These are phyloP conservation scores for Scytalopus superciliaris DNA, from an alignment of 2,113 vertebrate genomes.

Conservation along the genomic window DNA sequence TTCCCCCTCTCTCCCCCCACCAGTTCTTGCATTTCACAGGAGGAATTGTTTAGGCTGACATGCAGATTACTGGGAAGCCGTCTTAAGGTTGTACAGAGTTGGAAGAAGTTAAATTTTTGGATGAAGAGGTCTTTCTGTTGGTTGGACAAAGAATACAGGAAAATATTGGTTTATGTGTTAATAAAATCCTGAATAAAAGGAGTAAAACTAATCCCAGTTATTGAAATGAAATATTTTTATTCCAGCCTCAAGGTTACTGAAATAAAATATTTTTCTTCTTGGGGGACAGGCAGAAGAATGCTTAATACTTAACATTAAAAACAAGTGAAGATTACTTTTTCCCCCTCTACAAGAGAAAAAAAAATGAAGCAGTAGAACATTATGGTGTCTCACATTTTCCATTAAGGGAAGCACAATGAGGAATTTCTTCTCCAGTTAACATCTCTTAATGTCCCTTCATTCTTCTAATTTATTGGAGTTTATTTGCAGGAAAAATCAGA, in stretches of 20 bases:
- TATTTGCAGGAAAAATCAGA: background rate
- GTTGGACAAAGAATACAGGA: background rate
- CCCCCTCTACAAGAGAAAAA: background rate
- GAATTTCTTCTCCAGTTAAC: background rate
- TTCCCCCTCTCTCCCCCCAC: accelerated
- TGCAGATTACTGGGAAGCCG: background rate
- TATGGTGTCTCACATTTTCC: background rate
- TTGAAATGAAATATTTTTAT: background rate
- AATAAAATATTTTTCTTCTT: background rate
- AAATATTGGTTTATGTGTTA: background rate
- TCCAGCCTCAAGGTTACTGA: background rate
- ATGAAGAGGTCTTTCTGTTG: background rate
- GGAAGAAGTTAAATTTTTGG: background rate
- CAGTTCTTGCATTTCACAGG: background rate
- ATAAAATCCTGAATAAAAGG: background rate
- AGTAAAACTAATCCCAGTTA: background rate
- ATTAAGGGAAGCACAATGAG: background rate
- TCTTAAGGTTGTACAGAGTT: background rate
- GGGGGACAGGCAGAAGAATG: background rate
- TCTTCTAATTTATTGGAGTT: background rate
- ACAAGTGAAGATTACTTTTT: background rate
- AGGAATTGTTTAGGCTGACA: background rate
- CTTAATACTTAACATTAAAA: background rate
- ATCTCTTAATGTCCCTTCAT: background rate
- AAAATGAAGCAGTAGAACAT: background rate